Conservation (phyloP, 2,113 vertebrate species). For the Rhagologus leucostigma region DNA sequence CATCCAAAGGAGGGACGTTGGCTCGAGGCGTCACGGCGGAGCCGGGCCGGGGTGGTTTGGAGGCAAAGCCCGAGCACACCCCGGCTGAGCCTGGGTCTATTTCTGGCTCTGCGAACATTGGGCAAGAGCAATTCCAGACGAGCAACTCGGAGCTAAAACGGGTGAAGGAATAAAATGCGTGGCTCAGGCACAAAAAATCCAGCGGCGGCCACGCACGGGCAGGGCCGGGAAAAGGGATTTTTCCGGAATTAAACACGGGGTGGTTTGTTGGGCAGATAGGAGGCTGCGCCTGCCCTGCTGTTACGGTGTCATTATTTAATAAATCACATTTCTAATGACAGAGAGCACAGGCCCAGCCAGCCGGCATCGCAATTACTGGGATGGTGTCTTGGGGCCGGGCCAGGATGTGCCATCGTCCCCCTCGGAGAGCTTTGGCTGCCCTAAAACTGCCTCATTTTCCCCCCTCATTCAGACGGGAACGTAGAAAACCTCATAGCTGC, state of each 20-base stretch:
- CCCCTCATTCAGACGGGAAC: neutral
- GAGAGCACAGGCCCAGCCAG: neutral
- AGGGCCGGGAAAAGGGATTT: neutral
- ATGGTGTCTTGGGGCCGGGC: neutral
- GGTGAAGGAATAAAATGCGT: neutral
- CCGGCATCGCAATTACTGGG: neutral
- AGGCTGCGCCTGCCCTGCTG: neutral
- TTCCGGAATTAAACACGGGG: neutral
- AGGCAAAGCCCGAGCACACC: conserved; percentile 5
- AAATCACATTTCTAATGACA: conserved; percentile 14
- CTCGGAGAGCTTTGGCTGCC: neutral
- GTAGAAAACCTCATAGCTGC: neutral
- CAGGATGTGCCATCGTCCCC: fast-evolving
- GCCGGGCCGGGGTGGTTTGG: neutral
- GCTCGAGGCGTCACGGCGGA: fast-evolving
- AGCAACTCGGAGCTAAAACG: neutral
- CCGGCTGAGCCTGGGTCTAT: neutral
- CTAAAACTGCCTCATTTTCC: neutral
- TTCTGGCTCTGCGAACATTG: neutral
- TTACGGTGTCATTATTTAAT: conserved; percentile 9
- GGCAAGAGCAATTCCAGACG: neutral
- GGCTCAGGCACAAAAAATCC: neutral
- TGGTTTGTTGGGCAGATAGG: neutral
- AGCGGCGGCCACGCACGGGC: fast-evolving
- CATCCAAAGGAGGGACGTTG: neutral